Evolutionary conservation across 2,113 vertebrate genomes (phyloP).

Genomic region (Takifugu bimaculatus): DNA sequence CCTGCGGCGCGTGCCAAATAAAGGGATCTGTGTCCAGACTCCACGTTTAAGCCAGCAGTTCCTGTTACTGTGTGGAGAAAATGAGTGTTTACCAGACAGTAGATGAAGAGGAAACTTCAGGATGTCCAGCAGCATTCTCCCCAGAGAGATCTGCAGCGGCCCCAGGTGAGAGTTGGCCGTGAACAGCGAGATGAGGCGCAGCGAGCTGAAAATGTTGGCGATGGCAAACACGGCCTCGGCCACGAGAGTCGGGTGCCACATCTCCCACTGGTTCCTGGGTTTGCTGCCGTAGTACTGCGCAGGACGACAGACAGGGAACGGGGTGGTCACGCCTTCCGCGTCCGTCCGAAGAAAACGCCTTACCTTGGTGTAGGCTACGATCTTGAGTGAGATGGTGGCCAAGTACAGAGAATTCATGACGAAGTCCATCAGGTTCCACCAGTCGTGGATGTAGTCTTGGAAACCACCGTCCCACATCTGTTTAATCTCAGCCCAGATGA

Average conservation of each 20-base stretch:
- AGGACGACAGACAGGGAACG: not conserved
- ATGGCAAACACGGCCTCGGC: slow-evolving; percentile 98
- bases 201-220: slow-evolving; percentile 97
- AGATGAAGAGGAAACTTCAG: slow-evolving; percentile 99
- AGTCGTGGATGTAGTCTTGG: slow-evolving; percentile 96
- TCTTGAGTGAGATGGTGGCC: slow-evolving; percentile 97
- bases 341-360: not conserved
- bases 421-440: slow-evolving; percentile 99
- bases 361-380: slow-evolving; percentile 96
- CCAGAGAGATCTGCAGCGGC: slow-evolving; percentile 96
- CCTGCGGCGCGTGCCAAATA: slow-evolving; percentile 31
- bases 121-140: slow-evolving; percentile 97
- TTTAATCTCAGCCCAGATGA: slow-evolving; percentile 99
- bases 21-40: not conserved
- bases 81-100: slow-evolving; percentile 83
- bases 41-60: not conserved
- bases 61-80: not conserved
- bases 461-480: slow-evolving; percentile 99
- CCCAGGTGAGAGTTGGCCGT: slow-evolving; percentile 98
- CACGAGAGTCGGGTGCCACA: slow-evolving; percentile 97
- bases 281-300: slow-evolving; percentile 87
- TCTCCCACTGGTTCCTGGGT: slow-evolving; percentile 89
- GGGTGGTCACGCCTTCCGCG: not conserved
- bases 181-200: slow-evolving; percentile 98
- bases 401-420: slow-evolving; percentile 99